A percentile compares a stretch with the other conserved stretches of the same genome.
Evolutionary conservation across 2,888 invertebrate species (phyloP).

Genomic region (Latheticus oryzae): DNA sequence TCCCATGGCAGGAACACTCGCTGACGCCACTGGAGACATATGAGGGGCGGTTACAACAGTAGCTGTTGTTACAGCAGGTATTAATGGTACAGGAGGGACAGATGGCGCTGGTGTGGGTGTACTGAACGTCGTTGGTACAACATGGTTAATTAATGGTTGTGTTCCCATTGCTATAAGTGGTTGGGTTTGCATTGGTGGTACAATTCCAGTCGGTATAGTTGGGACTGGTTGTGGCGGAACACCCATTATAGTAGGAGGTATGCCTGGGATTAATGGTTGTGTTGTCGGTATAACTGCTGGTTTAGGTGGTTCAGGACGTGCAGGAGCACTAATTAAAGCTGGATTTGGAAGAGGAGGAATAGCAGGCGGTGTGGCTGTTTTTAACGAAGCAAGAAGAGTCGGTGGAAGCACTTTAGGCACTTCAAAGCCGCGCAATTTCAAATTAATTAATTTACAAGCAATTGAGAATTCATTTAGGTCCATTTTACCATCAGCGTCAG

Average conservation of each 20-base stretch:
- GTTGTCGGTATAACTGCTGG: constrained; percentile 65
- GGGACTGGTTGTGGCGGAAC: constrained; percentile 59
- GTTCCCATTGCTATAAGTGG: constrained; percentile 44
- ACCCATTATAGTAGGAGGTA: constrained; percentile 36
- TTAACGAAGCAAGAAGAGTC: constrained; percentile 76
- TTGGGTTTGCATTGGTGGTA: constrained; percentile 66
- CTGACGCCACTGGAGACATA: constrained; percentile 33
- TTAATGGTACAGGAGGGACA: constrained; percentile 60
- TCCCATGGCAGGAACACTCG: constrained; percentile 43
- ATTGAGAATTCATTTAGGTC: constrained; percentile 97
- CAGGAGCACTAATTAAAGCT: constrained; percentile 58
- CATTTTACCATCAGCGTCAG: constrained; percentile 96
- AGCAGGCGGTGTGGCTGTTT: constrained; percentile 64
- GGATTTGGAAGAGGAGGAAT: constrained; percentile 58
- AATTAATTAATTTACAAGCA: constrained; percentile 93
- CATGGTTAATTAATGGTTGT: constrained; percentile 31
- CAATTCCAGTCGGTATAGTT: constrained; percentile 68
- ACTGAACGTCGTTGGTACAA: constrained; percentile 12
- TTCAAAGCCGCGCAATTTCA: constrained; percentile 92
- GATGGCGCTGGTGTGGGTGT: constrained; percentile 46
- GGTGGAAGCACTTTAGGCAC: constrained; percentile 89
- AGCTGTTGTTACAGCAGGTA: constrained; percentile 46
- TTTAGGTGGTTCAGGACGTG: constrained; percentile 60
- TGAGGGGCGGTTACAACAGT: constrained; percentile 60
- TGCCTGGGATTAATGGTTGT: constrained; percentile 37